Evolutionary conservation across 1,140 invertebrate species (phyloP).

Genomic region (Brachionus calyciflorus): DNA sequence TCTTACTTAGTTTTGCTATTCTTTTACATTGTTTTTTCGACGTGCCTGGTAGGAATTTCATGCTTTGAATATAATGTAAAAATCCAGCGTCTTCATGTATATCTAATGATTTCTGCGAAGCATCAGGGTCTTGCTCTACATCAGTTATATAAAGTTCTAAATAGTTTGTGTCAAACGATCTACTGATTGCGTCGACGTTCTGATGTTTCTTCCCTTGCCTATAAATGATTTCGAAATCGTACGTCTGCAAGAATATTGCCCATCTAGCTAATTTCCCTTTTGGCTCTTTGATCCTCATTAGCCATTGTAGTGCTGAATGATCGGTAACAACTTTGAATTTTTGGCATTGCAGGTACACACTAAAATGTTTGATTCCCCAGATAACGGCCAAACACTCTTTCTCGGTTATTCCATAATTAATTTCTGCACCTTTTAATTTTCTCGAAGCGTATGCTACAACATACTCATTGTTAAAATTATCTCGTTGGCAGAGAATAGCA

Average conservation of each 20-base stretch:
- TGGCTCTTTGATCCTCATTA: slow-evolving; percentile 54
- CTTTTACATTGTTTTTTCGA: not conserved
- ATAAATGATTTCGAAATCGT: slow-evolving; percentile 46
- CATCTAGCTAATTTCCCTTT: slow-evolving; percentile 53
- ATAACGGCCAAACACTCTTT: slow-evolving; percentile 64
- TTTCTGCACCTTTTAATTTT: slow-evolving; percentile 57
- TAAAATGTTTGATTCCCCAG: slow-evolving; percentile 60
- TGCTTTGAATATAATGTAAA: not conserved
- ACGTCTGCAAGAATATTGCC: slow-evolving; percentile 10
- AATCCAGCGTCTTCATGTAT: not conserved
- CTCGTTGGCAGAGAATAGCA: slow-evolving; percentile 4
- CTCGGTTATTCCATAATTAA: slow-evolving; percentile 60
- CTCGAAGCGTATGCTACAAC: slow-evolving; percentile 54
- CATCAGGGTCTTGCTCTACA: not conserved
- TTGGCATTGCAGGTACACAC: slow-evolving; percentile 54
- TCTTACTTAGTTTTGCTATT: not conserved
- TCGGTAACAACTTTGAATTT: slow-evolving; percentile 39
- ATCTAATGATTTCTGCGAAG: not conserved
- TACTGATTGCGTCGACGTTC: slow-evolving; percentile 46
- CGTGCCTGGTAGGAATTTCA: not conserved
- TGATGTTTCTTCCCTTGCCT: not conserved
- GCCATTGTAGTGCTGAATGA: slow-evolving; percentile 12
- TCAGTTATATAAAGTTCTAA: too few species aligned
- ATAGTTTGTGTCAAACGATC: too few species aligned
- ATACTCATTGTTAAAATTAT: not conserved